Base-by-base conservation (phyloP, 2,113 vertebrate genomes). In the Zingel zingel region DNA sequence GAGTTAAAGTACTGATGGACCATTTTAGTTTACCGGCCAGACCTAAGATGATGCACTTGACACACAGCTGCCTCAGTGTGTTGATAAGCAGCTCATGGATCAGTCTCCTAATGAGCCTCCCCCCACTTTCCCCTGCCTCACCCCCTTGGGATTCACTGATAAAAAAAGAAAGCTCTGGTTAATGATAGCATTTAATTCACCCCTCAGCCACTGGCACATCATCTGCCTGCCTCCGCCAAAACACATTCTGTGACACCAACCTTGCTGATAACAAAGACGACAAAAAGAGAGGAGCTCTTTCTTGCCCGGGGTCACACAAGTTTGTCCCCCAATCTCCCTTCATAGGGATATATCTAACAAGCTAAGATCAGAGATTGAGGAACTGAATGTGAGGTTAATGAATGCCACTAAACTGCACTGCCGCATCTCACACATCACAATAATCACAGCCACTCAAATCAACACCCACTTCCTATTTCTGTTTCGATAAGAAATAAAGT, bases 261-360 rank as follows among this genome's bases (percentile, higher is more conserved):
- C 6, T 14, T 15, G 67, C 67, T n/a, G 67, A 54, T 69, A 69
- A 54, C 50, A 6, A 69, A 69, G 67, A 69, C 50, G 30, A 36
- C 50, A n/a, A 69, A 69, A 36, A 69, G 67, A 54, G 50, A 69
- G 39, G 67, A 69, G 50, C 67, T 54, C 6, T n/a, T 50, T 69
- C 19, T 50, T 53, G 50, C 19, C 12, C 2, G 14, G 23, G 50
- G 30, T 69, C 67, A 36, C 19, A 15, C 21, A 36, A 54, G 67
- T 69, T n/a, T 23, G 14, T 21, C 30, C 48, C 14, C 19, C 7
- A 23, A 33, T 54, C 50, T 69, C 50, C 3, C 30, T 0, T 54
- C 21, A 39, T 10, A 15, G 30, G 13, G 30, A 54, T 16, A 54
- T 54, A 12, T 23, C 19, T 39, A 39, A 54, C 67, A 70, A n/a